These are phyloP conservation scores for Sycobia sp. DNA, from an alignment of 1,140 invertebrate genomes.

Conservation along the genomic window DNA sequence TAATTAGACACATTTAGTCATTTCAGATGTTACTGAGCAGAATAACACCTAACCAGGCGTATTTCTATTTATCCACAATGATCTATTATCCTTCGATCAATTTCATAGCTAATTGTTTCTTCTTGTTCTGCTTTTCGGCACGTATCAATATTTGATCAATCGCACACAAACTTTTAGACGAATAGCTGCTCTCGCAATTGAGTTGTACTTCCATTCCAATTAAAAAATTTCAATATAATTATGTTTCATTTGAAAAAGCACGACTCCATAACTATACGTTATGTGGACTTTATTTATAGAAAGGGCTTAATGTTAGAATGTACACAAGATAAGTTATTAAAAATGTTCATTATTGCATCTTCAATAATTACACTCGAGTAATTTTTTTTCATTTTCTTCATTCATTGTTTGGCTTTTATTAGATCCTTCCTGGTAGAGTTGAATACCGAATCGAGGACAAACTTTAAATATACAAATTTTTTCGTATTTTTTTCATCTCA, in stretches of 20 bases:
- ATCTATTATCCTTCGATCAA: no score
- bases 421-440: neutral
- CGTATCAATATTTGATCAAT: no score
- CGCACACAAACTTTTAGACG: no score
- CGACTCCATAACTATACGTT: slow-evolving; percentile 39
- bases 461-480: slow-evolving; percentile 21
- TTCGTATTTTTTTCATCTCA: neutral
- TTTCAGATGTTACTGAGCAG: no score
- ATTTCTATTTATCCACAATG: no score
- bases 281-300: slow-evolving; percentile 58
- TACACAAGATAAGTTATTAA: slow-evolving; percentile 60
- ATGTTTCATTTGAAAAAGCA: slow-evolving; percentile 9
- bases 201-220: no score
- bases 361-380: slow-evolving; percentile 57
- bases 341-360: slow-evolving; percentile 57
- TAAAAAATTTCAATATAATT: no score
- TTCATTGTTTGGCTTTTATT: slow-evolving; percentile 34
- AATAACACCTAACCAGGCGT: no score
- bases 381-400: slow-evolving; percentile 41
- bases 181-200: no score
- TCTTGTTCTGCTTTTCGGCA: no score
- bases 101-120: no score
- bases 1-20: no score
- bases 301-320: slow-evolving; percentile 59
- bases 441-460: slow-evolving; percentile 6